phyloP scores from a whole-genome alignment of 2,888 invertebrate genomes.

The Glyphotaelius pellucidus region DNA sequence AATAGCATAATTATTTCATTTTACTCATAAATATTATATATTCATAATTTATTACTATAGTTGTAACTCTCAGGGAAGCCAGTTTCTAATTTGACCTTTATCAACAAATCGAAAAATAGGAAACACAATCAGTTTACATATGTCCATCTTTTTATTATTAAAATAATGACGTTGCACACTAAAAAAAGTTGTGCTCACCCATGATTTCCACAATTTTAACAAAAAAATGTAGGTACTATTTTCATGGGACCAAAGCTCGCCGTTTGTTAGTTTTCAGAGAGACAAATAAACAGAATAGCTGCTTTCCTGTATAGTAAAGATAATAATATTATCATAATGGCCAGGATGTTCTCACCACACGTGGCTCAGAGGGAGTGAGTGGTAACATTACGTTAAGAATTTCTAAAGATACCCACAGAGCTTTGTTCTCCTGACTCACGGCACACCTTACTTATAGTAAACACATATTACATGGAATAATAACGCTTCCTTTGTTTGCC shows the following conservation, averaged over 20 bases:
- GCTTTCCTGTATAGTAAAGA: not conserved
- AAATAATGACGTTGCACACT: no score
- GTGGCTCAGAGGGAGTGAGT: not conserved
- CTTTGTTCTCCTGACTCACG: not conserved
- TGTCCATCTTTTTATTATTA: no score
- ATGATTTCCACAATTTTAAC: not conserved
- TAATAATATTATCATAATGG: not conserved
- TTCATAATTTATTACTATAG: no score
- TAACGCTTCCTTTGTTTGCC: not conserved
- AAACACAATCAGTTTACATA: no score
- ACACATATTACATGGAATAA: slow-evolving; percentile 11
- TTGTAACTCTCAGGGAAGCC: no score
- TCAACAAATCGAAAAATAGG: no score
- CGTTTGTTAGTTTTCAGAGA: not conserved
- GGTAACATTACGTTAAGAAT: not conserved
- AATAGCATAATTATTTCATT: no score
- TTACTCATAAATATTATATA: no score
- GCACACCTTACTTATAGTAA: slow-evolving; percentile 3
- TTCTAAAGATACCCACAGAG: slow-evolving; percentile 7
- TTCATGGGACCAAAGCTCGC: not conserved
- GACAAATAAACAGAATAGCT: not conserved
- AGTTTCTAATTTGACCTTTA: no score
- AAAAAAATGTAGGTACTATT: not conserved
- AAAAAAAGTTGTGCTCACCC: no score
- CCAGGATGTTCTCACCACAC: not conserved